These are phyloP conservation scores for Tipula helvola DNA, from an alignment of 2,888 invertebrate species.

Conservation along the genomic window DNA sequence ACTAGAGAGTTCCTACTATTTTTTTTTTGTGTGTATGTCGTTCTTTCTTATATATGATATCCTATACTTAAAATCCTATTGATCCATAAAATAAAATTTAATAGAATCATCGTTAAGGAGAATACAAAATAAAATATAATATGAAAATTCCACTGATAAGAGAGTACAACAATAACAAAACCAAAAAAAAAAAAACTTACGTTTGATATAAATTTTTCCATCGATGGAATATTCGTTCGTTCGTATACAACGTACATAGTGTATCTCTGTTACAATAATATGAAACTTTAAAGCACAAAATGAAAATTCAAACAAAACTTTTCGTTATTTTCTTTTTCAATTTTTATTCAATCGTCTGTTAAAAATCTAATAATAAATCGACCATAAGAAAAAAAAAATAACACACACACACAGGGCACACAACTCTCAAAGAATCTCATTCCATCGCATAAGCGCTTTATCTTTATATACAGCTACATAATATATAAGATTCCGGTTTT, in stretches of 20 bases:
- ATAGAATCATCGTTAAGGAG: neutral
- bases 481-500: neutral
- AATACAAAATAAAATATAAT: neutral
- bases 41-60: neutral
- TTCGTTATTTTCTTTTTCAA: neutral
- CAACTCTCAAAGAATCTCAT: neutral
- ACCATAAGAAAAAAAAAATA: neutral
- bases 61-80: neutral
- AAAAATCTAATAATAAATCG: conserved; percentile 6
- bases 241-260: neutral
- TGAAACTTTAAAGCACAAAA: neutral
- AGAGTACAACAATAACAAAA: neutral
- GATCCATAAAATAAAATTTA: neutral
- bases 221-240: neutral
- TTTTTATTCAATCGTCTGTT: conserved; percentile 9
- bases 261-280: neutral
- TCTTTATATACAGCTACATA: neutral
- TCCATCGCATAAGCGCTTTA: neutral
- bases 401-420: neutral
- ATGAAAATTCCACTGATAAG: neutral
- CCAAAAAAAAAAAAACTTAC: neutral
- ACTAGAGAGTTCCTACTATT: neutral
- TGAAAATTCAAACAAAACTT: neutral
- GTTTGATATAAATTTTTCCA: neutral
- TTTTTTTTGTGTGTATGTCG: neutral